A percentile compares a stretch with the other conserved stretches of the same genome.
Conservation (phyloP, 2,113 vertebrate genomes). For the Pungitius pungitius region DNA sequence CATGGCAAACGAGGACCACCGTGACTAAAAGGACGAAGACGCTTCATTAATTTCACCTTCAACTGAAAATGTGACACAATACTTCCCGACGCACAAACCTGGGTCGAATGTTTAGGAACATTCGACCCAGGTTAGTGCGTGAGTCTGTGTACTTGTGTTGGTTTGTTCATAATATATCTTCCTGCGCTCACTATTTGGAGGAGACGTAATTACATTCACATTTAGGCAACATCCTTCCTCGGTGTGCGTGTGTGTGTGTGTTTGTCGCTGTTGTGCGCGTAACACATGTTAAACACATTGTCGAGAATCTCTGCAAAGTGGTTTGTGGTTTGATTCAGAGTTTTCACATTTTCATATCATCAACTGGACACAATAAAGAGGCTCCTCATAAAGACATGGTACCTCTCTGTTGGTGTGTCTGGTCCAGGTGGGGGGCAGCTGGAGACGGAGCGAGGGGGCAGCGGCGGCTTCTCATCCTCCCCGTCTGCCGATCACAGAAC, state of each 20-base stretch:
- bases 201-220: neutral
- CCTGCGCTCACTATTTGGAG: neutral
- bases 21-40: neutral
- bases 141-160: neutral
- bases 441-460: conserved; percentile 91
- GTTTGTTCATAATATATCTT: neutral
- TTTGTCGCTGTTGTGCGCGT: neutral
- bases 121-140: too few species aligned
- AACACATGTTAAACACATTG: neutral
- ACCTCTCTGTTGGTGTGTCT: conserved; percentile 87
- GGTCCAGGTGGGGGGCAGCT: conserved; percentile 82
- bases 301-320: neutral
- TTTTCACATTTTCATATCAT: neutral
- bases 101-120: too few species aligned
- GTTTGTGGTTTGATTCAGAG: conserved; percentile 3
- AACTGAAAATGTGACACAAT: neutral
- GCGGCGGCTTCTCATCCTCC: conserved; percentile 93
- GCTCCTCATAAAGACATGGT: conserved; percentile 22
- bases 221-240: conserved; percentile 21
- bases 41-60: neutral
- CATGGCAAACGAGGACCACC: neutral
- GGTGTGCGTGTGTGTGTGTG: neutral
- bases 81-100: too few species aligned
- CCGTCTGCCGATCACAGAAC: conserved; percentile 82
- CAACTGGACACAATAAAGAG: neutral